Evolutionary conservation across 2,113 vertebrate genomes (phyloP), one percentile per base, ranked within the genome.

Genomic region (Acanthochromis polyacanthus): DNA sequence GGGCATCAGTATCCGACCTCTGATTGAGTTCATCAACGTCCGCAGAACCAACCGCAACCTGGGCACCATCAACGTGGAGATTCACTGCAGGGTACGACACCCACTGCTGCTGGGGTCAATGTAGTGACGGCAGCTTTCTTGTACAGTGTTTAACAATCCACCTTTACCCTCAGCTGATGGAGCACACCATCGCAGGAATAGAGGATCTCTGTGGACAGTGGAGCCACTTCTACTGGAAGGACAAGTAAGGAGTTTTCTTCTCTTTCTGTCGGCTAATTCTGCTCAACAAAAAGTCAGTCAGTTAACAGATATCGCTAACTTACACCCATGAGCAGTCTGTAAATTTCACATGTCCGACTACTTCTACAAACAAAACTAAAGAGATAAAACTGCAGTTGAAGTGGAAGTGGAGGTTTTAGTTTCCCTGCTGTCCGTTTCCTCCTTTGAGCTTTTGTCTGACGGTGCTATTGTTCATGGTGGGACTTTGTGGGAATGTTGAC

Each of bases 151-250:
- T 74, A 40, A 84, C 20, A 14, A 51, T 78, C 0, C 53, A 1
- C 0, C 25, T 72, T 69, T 72, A 22, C 78, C 36, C 28, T 91
- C 88, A 99, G 98, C 94, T 98, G 82, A 98, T 99, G 92, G 98
- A 99, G 77, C 98, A 99, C 0, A 95, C 97, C 55, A 94, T 98
- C 63, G 96, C 96, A 25, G 98, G 97, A 15, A 95, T 99, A 81
- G 98, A 99, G 92, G 98, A 99, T 84, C 95, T 99, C 0, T 99
- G 98, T 76, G 98, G 98, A 85, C 98, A 99, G 28, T 99, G 97
- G 97, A 96, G 97, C 85, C 98, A 97, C 92, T 97, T 96, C 91
- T 98, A 97, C 88, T 97, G 96, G 96, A 99, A 96, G 95, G 98
- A 99, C 93, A 99, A 98, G 98, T 99, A 96, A 95, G 93, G 32